Base-by-base conservation (phyloP, 1,140 invertebrate genomes). In the Drosophila funebris region DNA sequence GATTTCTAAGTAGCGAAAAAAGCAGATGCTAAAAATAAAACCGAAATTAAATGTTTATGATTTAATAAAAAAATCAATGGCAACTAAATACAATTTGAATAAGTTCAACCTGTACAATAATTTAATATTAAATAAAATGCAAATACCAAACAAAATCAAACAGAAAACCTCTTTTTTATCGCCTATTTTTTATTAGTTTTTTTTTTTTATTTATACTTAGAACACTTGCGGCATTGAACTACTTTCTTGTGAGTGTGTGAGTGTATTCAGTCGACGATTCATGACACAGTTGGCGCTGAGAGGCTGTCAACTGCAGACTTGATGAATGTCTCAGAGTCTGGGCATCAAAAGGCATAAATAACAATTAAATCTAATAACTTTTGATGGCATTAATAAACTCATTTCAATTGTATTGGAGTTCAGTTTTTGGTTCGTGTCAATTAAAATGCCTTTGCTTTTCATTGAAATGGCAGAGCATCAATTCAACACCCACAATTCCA, bases 61-160 rank as follows among this genome's bases (percentile, higher is more conserved):
- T 85, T 85, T 85, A 50, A 72, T 50, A 60, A 37, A 37, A 54
- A 79, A 77, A 76, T 81, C 70, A 77, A 89, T 78, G 75, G 74
- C 75, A 80, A 89, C 80, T 85, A 84, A 90, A 84, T 80, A 90
- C 81, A 84, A 90, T 85, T 85, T 82, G 74, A 87, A 84, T 89
- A 89, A 90, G 85, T 89, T 89, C 77, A 90, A 89, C 74, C 72
- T 89, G 85, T 89, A 89, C 85, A 89, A 89, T 89, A 89, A 89
- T 89, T 89, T 89, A 85, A 85, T 82, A 85, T 87, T 85, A 78
- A 85, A 85, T 85, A 85, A 85, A 85, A 84, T 44, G 78, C 75
- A 73, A 62, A 78, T 76, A 66, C 50, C 64, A 73, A 75, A 57
- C 8, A 81, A 87, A 75, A 73, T 52, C 52, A 54, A 70, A 37